Conservation (phyloP, 2,797 vertebrate genomes). For the Chaetodon trifasciatus region DNA sequence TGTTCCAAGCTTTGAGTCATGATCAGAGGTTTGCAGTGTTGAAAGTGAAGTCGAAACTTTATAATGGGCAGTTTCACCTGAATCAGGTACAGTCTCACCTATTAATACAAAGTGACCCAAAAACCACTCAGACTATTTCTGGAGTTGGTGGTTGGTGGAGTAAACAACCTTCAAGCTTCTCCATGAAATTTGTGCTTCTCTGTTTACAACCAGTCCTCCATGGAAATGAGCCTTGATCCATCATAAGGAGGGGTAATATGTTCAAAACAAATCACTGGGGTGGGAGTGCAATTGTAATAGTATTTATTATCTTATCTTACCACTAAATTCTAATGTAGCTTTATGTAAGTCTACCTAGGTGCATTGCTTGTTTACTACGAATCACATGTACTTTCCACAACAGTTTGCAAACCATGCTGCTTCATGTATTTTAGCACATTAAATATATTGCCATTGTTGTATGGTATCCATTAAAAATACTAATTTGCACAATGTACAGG, state of each 20-base stretch:
- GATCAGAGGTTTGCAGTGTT: conserved; percentile 57
- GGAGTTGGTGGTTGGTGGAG: conserved; percentile 36
- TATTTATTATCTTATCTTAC: not conserved
- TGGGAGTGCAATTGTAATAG: too few species aligned
- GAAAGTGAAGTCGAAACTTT: conserved; percentile 67
- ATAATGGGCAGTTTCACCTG: conserved; percentile 73
- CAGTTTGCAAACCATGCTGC: not conserved
- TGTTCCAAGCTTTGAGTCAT: conserved; percentile 48
- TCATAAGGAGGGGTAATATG: conserved; percentile 28
- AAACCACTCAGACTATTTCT: conserved; percentile 61
- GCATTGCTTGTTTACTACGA: not conserved
- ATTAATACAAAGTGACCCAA: conserved; percentile 72
- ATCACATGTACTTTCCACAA: not conserved
- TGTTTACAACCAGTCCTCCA: conserved; percentile 38
- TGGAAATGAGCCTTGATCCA: conserved; percentile 58
- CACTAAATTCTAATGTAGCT: not conserved
- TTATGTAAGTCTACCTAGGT: not conserved
- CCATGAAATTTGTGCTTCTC: conserved; percentile 34
- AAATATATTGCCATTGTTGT: not conserved
- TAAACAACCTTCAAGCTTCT: conserved; percentile 47
- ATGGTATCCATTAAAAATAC: not conserved
- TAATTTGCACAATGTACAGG: not conserved
- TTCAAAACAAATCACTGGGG: conserved; percentile 14
- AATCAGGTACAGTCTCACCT: conserved; percentile 65
- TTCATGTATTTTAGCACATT: not conserved